Conservation (phyloP, 2,797 vertebrate genomes). For the Epinephelus malabaricus region DNA sequence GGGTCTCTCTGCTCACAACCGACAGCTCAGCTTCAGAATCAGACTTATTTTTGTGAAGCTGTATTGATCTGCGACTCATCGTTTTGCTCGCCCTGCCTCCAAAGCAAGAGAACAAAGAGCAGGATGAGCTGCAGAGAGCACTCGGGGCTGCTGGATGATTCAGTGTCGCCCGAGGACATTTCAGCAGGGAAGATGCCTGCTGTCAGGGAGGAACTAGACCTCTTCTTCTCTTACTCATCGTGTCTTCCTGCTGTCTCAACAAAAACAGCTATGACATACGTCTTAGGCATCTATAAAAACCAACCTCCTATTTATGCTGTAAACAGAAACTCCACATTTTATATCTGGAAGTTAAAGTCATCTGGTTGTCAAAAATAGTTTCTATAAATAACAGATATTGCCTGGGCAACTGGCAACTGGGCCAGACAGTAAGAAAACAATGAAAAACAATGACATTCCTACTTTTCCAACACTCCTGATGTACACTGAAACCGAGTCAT, state of each 20-base stretch:
- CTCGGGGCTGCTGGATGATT: slow-evolving; percentile 47
- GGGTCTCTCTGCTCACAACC: background rate
- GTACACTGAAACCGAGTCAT: background rate
- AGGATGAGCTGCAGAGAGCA: slow-evolving; percentile 5
- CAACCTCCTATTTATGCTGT: slow-evolving; percentile 14
- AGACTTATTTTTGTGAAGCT: slow-evolving; percentile 29
- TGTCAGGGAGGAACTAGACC: slow-evolving; percentile 40
- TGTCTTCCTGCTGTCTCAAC: slow-evolving; percentile 33
- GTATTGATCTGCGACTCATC: slow-evolving; percentile 25
- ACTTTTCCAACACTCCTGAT: background rate
- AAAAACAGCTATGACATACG: slow-evolving; percentile 7
- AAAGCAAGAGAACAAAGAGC: slow-evolving; percentile 24
- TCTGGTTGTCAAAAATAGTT: background rate
- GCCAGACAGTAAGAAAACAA: background rate
- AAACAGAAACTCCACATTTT: background rate
- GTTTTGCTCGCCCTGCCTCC: slow-evolving; percentile 2
- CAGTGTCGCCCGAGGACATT: slow-evolving; percentile 50
- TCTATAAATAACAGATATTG: background rate
- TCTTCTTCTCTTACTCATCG: slow-evolving; percentile 35
- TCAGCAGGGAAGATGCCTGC: slow-evolving; percentile 31
- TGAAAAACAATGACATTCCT: background rate
- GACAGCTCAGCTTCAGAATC: slow-evolving; percentile 3
- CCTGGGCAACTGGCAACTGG: no score
- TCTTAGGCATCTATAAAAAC: background rate
- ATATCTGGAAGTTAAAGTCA: slow-evolving; percentile 2